These are phyloP conservation scores for Ranitomeya variabilis DNA, from an alignment of 2,113 vertebrate genomes.

Conservation along the genomic window DNA sequence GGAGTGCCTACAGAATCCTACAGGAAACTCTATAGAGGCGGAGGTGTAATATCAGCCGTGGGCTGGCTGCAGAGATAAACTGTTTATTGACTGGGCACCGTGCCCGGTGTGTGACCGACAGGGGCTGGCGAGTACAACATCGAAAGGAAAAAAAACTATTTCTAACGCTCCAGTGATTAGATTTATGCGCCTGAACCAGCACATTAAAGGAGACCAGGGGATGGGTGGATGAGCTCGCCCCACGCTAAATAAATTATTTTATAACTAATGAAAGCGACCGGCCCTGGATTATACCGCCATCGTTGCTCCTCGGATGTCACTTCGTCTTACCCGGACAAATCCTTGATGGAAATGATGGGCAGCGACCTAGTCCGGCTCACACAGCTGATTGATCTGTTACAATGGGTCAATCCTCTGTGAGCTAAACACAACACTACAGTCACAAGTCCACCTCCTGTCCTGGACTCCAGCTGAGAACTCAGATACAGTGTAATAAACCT, in stretches of 20 bases:
- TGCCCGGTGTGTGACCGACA: background rate
- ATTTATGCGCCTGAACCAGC: background rate
- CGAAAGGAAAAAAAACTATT: background rate
- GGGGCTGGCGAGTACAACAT: background rate
- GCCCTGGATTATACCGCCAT: background rate
- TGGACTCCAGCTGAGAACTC: no score
- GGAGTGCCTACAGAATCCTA: conserved; percentile 64
- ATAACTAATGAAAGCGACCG: background rate
- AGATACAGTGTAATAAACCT: no score
- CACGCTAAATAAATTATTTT: background rate
- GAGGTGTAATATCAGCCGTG: conserved; percentile 69
- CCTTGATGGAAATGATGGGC: background rate
- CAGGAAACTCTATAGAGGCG: conserved; percentile 73
- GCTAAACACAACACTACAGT: no score
- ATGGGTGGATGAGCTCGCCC: background rate
- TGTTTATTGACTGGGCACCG: background rate
- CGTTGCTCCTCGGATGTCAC: background rate
- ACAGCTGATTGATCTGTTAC: no score
- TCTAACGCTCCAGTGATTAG: background rate
- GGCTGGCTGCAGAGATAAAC: background rate
- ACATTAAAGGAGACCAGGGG: background rate
- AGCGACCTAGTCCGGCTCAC: no score
- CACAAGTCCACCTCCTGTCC: no score
- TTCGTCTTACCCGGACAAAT: background rate
- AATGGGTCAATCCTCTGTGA: no score